Percentiles rank a stretch among this genome's conserved stretches.
Evolutionary conservation across 2,797 vertebrate species (phyloP).

Genomic region (Fratercula arctica): DNA sequence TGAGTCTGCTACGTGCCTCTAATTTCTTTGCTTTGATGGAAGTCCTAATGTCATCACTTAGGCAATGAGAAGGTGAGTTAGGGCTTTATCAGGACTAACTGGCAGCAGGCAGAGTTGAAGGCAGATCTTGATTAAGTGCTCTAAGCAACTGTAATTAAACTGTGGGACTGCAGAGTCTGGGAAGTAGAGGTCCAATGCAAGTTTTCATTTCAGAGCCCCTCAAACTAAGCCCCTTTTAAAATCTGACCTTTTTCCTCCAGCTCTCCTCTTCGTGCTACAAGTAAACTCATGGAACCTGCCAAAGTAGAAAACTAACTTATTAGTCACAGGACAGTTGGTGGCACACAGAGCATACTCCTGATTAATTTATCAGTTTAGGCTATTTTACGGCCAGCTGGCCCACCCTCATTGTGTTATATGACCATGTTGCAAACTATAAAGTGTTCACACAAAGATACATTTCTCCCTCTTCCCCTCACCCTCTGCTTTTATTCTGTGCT

Average conservation of each 20-base stretch:
- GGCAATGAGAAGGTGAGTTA: background rate
- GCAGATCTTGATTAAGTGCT: conserved; percentile 3
- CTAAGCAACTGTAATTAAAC: conserved; percentile 3
- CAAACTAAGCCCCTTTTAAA: background rate
- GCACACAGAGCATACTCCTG: conserved; percentile 6
- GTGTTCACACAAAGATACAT: background rate
- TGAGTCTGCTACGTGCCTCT: background rate
- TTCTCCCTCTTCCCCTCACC: background rate
- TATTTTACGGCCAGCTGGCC: background rate
- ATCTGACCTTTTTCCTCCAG: background rate
- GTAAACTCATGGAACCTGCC: background rate
- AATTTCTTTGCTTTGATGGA: conserved; percentile 48
- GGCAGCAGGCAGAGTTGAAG: conserved; percentile 4
- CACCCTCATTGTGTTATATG: background rate
- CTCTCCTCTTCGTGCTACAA: background rate
- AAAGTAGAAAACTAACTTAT: background rate
- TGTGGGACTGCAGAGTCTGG: background rate
- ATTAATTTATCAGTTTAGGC: background rate
- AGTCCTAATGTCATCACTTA: conserved; percentile 40
- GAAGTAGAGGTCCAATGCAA: background rate
- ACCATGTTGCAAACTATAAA: background rate
- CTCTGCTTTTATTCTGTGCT: background rate
- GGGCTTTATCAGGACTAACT: conserved; percentile 23
- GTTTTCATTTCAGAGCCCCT: conserved; percentile 4
- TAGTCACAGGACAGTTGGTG: conserved; percentile 20